Conservation (phyloP, 2,797 vertebrate species). For the Acanthurus lineatus region DNA sequence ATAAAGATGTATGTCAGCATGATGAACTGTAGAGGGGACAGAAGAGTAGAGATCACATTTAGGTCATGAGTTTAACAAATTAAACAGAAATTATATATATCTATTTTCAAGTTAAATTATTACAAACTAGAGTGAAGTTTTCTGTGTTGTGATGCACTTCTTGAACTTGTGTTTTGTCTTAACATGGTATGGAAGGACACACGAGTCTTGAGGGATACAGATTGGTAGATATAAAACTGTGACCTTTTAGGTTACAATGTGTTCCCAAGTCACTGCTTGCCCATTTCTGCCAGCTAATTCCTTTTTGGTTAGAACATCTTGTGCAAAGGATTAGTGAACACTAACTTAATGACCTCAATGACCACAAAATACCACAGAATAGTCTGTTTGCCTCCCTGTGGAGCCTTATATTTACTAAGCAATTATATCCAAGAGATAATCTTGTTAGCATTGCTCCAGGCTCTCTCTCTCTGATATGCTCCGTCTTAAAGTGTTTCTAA, state of each 20-base stretch:
- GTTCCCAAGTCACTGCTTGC: not conserved
- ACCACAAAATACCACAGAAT: conserved; percentile 45
- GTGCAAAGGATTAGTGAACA: conserved; percentile 25
- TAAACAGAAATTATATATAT: not conserved
- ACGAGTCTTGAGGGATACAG: not conserved
- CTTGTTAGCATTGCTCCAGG: conserved; percentile 43
- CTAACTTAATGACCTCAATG: conserved; percentile 41
- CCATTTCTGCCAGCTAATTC: conserved; percentile 4
- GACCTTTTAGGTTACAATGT: not conserved
- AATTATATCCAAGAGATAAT: conserved; percentile 62
- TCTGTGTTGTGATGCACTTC: not conserved
- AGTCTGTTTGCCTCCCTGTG: conserved; percentile 40
- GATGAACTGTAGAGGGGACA: conserved; percentile 90
- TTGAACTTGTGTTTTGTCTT: not conserved
- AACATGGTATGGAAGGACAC: not conserved
- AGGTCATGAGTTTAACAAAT: not conserved
- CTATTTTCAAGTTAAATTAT: not conserved
- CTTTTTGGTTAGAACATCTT: conserved; percentile 17
- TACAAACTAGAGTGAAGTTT: not conserved
- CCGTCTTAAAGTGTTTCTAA: not conserved
- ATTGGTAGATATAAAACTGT: not conserved
- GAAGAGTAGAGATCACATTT: conserved; percentile 4
- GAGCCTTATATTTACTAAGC: conserved; percentile 39
- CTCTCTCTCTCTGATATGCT: conserved; percentile 14
- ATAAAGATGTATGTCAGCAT: conserved; percentile 99